phyloP scores from a whole-genome alignment of 2,888 invertebrate species.

The Notocelia uddmanniana region DNA sequence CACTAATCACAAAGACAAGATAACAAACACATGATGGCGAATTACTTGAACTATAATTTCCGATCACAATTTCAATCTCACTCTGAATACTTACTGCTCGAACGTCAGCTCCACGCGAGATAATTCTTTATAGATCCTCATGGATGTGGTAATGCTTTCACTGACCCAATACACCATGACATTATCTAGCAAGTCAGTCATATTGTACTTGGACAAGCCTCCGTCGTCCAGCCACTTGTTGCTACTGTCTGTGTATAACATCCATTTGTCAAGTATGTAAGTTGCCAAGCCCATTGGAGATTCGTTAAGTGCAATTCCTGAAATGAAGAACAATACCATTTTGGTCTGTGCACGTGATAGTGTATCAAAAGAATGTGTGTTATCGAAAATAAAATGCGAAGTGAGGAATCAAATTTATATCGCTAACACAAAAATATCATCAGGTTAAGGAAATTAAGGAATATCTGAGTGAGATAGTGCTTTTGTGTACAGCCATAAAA shows the following conservation, averaged over 20 bases:
- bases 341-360: too few relatives aligned
- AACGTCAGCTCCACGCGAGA: constrained; percentile 62
- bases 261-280: constrained; percentile 95
- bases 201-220: constrained; percentile 80
- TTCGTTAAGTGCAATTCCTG: constrained; percentile 90
- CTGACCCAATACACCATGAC: constrained; percentile 85
- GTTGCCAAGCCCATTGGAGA: constrained; percentile 94
- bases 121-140: constrained; percentile 88
- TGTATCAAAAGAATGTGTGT: too few relatives aligned
- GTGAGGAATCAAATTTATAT: too few relatives aligned
- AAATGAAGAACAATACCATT: constrained; percentile 48
- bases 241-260: constrained; percentile 87
- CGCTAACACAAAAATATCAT: too few relatives aligned
- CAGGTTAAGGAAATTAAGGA: too few relatives aligned
- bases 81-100: constrained; percentile 68
- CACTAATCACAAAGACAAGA: too few relatives aligned
- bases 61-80: too few relatives aligned
- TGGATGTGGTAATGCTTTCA: constrained; percentile 77
- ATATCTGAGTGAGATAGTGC: too few relatives aligned
- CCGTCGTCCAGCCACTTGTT: constrained; percentile 86
- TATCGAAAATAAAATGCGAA: too few relatives aligned
- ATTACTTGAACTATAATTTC: not conserved
- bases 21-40: too few relatives aligned
- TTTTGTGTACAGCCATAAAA: too few relatives aligned
- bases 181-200: constrained; percentile 79